Evolutionary conservation across 2,113 vertebrate species (phyloP).

Genomic region (Platichthys stellatus): DNA sequence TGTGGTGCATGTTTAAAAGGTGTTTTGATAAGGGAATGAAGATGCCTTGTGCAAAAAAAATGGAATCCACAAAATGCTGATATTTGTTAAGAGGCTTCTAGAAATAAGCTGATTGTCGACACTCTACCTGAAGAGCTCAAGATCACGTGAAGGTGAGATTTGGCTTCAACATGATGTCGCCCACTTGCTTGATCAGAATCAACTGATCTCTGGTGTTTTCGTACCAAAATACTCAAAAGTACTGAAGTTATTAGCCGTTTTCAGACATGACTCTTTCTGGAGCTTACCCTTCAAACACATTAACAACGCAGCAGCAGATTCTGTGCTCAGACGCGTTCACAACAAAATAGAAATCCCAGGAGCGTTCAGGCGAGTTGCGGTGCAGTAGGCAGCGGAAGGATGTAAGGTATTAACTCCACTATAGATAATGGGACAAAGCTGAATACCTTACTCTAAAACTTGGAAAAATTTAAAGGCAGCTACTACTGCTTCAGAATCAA

Average conservation of each 20-base stretch:
- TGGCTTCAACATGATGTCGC: neutral
- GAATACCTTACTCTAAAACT: too few species aligned
- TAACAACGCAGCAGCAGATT: too few species aligned
- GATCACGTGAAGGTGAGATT: neutral
- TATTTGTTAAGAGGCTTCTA: neutral
- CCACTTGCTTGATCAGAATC: neutral
- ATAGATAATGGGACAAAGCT: too few species aligned
- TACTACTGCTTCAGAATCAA: too few species aligned
- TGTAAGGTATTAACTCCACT: too few species aligned
- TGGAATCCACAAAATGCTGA: slow-evolving; percentile 1
- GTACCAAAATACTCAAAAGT: neutral
- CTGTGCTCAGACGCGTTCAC: too few species aligned
- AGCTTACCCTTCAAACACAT: too few species aligned
- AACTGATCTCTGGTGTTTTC: neutral
- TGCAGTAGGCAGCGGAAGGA: too few species aligned
- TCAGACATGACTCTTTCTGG: too few species aligned
- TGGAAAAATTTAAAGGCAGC: too few species aligned
- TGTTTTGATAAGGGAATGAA: slow-evolving; percentile 24
- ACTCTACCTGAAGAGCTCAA: neutral
- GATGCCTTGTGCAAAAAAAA: neutral
- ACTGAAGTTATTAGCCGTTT: neutral
- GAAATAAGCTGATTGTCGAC: neutral
- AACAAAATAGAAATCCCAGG: too few species aligned
- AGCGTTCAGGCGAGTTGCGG: too few species aligned
- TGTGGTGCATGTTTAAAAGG: slow-evolving; percentile 28